Conservation (phyloP, 2,797 vertebrate species). For the Champsocephalus esox region DNA sequence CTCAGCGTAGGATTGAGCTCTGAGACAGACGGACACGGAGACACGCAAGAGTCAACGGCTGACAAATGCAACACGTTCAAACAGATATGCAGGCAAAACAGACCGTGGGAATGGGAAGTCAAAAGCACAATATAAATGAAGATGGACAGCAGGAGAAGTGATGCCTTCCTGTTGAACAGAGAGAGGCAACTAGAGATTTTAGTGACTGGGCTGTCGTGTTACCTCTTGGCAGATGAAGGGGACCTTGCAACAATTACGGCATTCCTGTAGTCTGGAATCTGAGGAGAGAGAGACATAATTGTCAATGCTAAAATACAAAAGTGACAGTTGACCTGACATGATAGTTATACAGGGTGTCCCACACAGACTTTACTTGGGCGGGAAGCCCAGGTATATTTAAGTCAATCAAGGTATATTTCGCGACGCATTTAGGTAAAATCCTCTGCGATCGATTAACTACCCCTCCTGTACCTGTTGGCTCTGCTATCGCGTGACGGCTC, state of each 20-base stretch:
- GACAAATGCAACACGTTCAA: slow-evolving; percentile 12
- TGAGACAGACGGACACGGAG: slow-evolving; percentile 62
- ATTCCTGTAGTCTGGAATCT: slow-evolving; percentile 98
- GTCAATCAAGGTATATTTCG: too few species aligned
- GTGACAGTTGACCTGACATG: background rate
- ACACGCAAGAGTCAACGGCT: slow-evolving; percentile 39
- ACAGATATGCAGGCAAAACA: slow-evolving; percentile 12
- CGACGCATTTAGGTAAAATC: too few species aligned
- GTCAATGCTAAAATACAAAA: background rate
- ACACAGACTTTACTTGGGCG: too few species aligned
- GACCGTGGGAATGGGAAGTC: background rate
- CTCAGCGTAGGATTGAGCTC: slow-evolving; percentile 97
- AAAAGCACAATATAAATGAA: background rate
- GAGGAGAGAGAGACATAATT: slow-evolving; percentile 20
- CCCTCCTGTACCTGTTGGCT: too few species aligned
- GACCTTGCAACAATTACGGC: slow-evolving; percentile 98
- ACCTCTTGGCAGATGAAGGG: slow-evolving; percentile 97
- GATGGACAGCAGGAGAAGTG: background rate
- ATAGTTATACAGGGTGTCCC: too few species aligned
- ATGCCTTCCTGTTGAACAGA: background rate
- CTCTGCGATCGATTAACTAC: too few species aligned
- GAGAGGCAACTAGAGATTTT: background rate
- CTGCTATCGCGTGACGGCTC: too few species aligned
- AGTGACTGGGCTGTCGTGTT: slow-evolving; percentile 44
- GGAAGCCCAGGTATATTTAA: too few species aligned